A percentile compares a stretch with the other conserved stretches of the same genome.
These are phyloP conservation scores for Microctenopoma steveboyesi DNA, from an alignment of 2,797 vertebrate species.

Conservation along the genomic window DNA sequence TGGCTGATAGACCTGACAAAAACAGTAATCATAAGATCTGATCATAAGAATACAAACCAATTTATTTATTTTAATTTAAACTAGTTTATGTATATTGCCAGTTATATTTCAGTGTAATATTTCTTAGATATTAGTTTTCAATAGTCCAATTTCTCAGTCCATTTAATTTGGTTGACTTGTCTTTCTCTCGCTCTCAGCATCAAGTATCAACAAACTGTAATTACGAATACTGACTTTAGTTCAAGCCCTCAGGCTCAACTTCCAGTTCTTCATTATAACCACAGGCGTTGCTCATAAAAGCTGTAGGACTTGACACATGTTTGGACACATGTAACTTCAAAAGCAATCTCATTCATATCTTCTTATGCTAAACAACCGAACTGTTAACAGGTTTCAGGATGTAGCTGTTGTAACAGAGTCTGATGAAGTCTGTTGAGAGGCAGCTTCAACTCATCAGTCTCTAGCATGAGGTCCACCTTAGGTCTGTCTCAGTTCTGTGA, in stretches of 20 bases:
- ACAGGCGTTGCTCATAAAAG: neutral
- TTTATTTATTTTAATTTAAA: too few species aligned
- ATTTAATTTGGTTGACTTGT: neutral
- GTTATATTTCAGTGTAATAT: neutral
- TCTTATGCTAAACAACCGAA: slow-evolving; percentile 40
- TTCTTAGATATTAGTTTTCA: neutral
- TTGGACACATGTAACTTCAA: slow-evolving; percentile 30
- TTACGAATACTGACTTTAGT: neutral
- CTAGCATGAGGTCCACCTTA: slow-evolving; percentile 21
- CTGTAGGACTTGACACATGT: neutral
- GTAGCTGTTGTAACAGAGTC: slow-evolving; percentile 24
- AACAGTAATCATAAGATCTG: neutral
- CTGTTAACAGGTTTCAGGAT: slow-evolving; percentile 17
- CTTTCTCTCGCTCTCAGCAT: too few species aligned
- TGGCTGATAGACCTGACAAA: neutral
- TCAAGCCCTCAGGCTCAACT: slow-evolving; percentile 16
- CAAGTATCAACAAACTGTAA: neutral
- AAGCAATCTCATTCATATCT: slow-evolving; percentile 28
- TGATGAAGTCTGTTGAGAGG: slow-evolving; percentile 19
- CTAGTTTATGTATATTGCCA: neutral
- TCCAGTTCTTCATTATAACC: slow-evolving; percentile 11
- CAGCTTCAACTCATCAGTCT: slow-evolving; percentile 21
- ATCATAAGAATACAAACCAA: neutral
- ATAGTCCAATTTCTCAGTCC: neutral
- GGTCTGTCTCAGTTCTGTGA: slow-evolving; percentile 25